Base-by-base conservation (phyloP, 2,797 vertebrate species). In the Mastacembelus armatus region DNA sequence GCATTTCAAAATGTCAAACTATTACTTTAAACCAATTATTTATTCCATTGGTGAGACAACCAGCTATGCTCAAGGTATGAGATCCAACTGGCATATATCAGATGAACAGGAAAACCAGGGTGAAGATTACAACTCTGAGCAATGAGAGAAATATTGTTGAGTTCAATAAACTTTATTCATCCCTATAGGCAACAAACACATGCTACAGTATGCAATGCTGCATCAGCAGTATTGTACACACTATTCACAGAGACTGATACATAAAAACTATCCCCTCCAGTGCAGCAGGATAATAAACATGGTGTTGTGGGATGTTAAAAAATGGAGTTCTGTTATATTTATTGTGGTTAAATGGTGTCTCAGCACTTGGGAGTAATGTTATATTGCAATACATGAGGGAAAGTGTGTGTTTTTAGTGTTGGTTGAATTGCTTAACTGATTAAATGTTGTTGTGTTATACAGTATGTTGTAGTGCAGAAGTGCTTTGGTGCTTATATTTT, bases 111-210 rank as follows among this genome's bases (percentile, higher is more conserved):
- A 51, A 64, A 52, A 60, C 24, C 33, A 19, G 1, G 4, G 4
- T 9, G 22, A 61, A 22, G 33, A 50, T 33, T 45, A 16, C 33
- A 69, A 35, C 61, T 58, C 15, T 14, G 16, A 66, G 40, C 22
- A 60, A 50, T 43, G 35, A 60, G 22, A 64, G 22, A 35, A 54
- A 74, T 51, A 67, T 26, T 4, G 10, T 24, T 45, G 14, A 67
- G 55, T 77, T 80, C 51, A 69, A 71, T 75, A 83, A 72, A 77
- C 48, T 38, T 63, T 52, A 52, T 71, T 61, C 16, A 5, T 60
- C 43, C 73, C 76, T 49, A 35, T 24, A 39, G 67, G 72, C 71
- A 74, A 48, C 71, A 63, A 66, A 39, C 30, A 61, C 56, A 51
- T 49, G 58, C n/a, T 21, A 52, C 60, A 45, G 7, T 14, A 42